phyloP scores from a whole-genome alignment of 1,140 invertebrate genomes.

The Caenorhabditis briggsae region DNA sequence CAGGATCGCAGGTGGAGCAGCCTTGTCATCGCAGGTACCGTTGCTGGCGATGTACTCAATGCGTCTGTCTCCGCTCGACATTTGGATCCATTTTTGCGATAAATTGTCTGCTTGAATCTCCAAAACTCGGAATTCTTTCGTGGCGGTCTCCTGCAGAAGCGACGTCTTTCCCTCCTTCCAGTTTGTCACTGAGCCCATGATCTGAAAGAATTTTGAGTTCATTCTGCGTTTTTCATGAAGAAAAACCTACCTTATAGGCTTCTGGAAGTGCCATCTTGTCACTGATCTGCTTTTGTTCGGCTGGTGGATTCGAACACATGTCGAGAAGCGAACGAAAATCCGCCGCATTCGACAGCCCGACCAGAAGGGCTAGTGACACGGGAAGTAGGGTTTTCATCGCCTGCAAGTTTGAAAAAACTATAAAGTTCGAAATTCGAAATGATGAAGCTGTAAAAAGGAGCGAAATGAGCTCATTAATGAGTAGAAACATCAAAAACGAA shows the following conservation, averaged over 20 bases:
- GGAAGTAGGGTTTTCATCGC: conserved; percentile 24
- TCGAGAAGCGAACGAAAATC: background rate
- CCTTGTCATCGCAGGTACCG: background rate
- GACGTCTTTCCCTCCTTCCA: background rate
- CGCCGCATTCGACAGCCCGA: background rate
- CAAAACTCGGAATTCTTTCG: background rate
- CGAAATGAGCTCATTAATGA: too few species aligned
- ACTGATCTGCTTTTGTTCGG: background rate
- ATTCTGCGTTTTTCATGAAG: background rate
- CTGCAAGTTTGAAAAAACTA: background rate
- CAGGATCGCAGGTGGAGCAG: background rate
- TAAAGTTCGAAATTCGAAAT: too few species aligned
- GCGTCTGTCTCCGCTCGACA: background rate
- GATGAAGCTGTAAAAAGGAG: too few species aligned
- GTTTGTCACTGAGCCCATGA: conserved; percentile 26
- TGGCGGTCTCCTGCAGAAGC: conserved; percentile 3
- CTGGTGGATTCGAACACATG: conserved; percentile 20
- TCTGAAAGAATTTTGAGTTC: conserved; percentile 3
- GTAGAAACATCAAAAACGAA: too few species aligned
- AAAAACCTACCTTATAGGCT: background rate
- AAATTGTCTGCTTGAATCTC: background rate
- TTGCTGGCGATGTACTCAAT: background rate
- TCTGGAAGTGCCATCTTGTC: conserved; percentile 27
- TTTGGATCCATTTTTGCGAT: background rate
- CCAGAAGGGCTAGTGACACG: background rate